These are phyloP conservation scores for Cataglyphis rosenhaueri DNA, from an alignment of 2,888 invertebrate genomes.

Conservation along the genomic window DNA sequence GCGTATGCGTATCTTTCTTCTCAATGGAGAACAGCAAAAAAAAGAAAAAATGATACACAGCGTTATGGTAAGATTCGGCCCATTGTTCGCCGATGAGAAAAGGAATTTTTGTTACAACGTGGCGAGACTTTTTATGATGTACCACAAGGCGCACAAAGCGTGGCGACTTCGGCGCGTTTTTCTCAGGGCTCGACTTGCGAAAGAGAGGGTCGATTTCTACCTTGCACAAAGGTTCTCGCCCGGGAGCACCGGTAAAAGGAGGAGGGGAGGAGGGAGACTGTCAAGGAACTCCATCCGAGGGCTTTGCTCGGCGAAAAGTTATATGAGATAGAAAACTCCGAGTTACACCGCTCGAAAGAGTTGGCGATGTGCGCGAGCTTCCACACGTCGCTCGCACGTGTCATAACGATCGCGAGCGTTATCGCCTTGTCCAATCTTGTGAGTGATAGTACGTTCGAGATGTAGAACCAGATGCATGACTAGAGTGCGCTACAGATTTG, in stretches of 20 bases:
- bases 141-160: constrained; percentile 37
- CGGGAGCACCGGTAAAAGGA: constrained; percentile 60
- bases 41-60: constrained; percentile 6
- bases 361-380: neutral
- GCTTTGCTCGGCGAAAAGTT: constrained; percentile 62
- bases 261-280: neutral
- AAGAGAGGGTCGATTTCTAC: constrained; percentile 44
- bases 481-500: neutral
- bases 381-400: constrained; percentile 16
- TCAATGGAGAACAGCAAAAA: neutral
- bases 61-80: constrained; percentile 37
- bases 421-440: constrained; percentile 15
- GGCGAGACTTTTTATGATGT: constrained; percentile 35
- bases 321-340: constrained; percentile 66
- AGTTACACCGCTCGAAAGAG: constrained; percentile 53
- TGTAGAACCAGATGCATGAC: neutral
- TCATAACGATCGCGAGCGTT: constrained; percentile 26
- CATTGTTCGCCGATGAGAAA: constrained; percentile 51
- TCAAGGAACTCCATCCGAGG: constrained; percentile 65
- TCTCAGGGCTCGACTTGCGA: constrained; percentile 54
- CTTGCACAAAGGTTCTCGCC: constrained; percentile 60
- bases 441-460: neutral
- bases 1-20: neutral
- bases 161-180: constrained; percentile 37
- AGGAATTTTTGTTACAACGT: constrained; percentile 45